Evolutionary conservation across 2,113 vertebrate genomes (phyloP).

Genomic region (Nothocercus nigrocapillus): DNA sequence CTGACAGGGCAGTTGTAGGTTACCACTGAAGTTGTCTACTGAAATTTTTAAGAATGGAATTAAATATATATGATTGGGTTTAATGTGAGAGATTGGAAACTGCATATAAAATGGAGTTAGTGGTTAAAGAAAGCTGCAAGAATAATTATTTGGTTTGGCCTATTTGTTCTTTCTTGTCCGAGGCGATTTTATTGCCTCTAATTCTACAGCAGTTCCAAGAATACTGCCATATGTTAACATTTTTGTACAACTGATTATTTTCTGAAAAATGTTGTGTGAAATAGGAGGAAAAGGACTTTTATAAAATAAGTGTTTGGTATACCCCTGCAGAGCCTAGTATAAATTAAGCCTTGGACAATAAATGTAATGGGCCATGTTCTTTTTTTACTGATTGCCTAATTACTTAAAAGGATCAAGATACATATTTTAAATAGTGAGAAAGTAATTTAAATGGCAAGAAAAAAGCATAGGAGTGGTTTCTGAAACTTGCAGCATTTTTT

Average conservation of each 20-base stretch:
- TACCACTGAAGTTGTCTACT: constrained; percentile 81
- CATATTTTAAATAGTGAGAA: constrained; percentile 22
- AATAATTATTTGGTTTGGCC: constrained; percentile 69
- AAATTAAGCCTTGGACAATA: constrained; percentile 64
- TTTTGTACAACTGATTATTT: constrained; percentile 65
- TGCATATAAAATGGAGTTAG: constrained; percentile 67
- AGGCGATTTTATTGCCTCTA: constrained; percentile 70
- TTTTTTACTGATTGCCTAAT: constrained; percentile 55
- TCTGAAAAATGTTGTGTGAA: constrained; percentile 67
- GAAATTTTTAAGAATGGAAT: constrained; percentile 85
- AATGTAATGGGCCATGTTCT: constrained; percentile 43
- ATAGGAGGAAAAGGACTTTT: constrained; percentile 41
- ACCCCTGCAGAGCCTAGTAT: constrained; percentile 38
- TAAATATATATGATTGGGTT: constrained; percentile 84
- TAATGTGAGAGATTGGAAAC: constrained; percentile 73
- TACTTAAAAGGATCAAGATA: constrained; percentile 64
- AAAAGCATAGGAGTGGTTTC: constrained; percentile 25
- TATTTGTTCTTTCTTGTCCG: constrained; percentile 71
- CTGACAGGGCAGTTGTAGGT: constrained; percentile 82
- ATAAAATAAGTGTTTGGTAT: constrained; percentile 41
- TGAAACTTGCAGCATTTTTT: constrained; percentile 22
- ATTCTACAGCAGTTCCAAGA: constrained; percentile 55
- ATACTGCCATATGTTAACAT: constrained; percentile 68
- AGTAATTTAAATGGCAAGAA: constrained; percentile 32
- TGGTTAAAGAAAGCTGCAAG: constrained; percentile 72